These are phyloP conservation scores for Acleris laterana DNA, from an alignment of 2,888 invertebrate species.

Conservation along the genomic window DNA sequence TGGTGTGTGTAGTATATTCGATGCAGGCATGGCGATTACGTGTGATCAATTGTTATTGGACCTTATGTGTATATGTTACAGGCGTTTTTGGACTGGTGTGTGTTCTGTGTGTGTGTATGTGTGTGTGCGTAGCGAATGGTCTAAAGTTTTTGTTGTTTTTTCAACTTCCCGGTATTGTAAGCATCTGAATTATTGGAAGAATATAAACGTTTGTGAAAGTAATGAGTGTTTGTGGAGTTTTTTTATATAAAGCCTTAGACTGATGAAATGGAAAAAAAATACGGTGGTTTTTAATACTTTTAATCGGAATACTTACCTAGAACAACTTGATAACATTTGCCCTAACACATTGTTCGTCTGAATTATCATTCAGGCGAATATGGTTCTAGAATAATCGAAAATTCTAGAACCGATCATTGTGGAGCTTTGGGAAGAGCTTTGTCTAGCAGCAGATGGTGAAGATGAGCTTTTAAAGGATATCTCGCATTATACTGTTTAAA, in stretches of 20 bases:
- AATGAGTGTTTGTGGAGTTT: slow-evolving; percentile 17
- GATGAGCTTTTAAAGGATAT: no score
- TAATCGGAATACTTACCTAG: no score
- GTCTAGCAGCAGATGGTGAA: no score
- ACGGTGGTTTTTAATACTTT: no score
- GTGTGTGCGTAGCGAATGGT: slow-evolving; percentile 14
- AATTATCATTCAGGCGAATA: no score
- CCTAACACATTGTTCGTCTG: no score
- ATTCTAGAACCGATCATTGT: no score
- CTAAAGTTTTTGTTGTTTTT: slow-evolving; percentile 23
- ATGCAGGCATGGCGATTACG: slow-evolving; percentile 5
- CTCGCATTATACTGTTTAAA: no score
- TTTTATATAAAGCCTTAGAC: neutral
- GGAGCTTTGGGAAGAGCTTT: no score
- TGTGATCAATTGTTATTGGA: neutral
- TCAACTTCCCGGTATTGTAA: slow-evolving; percentile 30
- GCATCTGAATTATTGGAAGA: slow-evolving; percentile 28
- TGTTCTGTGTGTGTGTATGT: neutral
- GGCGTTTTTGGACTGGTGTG: neutral
- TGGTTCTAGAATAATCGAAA: no score
- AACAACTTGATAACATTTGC: no score
- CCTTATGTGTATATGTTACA: neutral
- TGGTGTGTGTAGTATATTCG: slow-evolving; percentile 1
- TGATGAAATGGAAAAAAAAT: neutral
- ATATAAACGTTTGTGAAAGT: slow-evolving; percentile 23